Evolutionary conservation across 2,113 vertebrate genomes (phyloP), one percentile per base, ranked within the genome.

Genomic region (Centropristis striata): DNA sequence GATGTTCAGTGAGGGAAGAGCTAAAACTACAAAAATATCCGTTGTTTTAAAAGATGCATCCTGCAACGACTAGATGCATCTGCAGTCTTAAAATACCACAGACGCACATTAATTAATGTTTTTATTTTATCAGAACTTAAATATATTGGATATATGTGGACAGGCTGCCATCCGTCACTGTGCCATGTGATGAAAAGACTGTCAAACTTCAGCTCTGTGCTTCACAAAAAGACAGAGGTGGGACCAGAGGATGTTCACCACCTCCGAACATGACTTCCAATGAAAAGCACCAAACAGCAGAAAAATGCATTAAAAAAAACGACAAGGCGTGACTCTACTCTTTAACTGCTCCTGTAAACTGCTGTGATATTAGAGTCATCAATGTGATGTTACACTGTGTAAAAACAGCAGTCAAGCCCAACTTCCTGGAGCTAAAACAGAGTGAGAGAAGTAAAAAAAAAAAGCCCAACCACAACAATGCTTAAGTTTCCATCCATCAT

Each of bases 401-500:
- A 25, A 49, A 59, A 59, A 12, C 7, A 63, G n/a, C 0, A 20
- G 15, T 60, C 0, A 77, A 4, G 16, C 1, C 4, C 27, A 58
- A 14, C 47, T 49, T 61, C 27, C 10, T 80, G 23, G 44, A 27
- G 15, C 3, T 50, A 20, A 51, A 80, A 46, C 4, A 14, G 0
- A 28, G 51, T 23, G 50, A 21, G 8, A 71, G 16, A 58, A 51
- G n/a, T n/a, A n/a, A n/a, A n/a, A n/a, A n/a, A n/a, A n/a, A 36
- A 27, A 76, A 75, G 13, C 2, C 21, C 9, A 13, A 77, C 80
- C 75, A 74, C 86, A 73, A 28, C 12, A 10, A n/a, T 54, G 71
- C 41, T 37, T 0, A 65, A 73, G 74, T 86, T 86, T 86, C 84
- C 81, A 58, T 77, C 10, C 57, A 46, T 46, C 47, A 49, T 5